Percentiles rank a stretch among this genome's conserved stretches.
Conservation (phyloP, 2,888 invertebrate species). For the Eilema sororculum region DNA sequence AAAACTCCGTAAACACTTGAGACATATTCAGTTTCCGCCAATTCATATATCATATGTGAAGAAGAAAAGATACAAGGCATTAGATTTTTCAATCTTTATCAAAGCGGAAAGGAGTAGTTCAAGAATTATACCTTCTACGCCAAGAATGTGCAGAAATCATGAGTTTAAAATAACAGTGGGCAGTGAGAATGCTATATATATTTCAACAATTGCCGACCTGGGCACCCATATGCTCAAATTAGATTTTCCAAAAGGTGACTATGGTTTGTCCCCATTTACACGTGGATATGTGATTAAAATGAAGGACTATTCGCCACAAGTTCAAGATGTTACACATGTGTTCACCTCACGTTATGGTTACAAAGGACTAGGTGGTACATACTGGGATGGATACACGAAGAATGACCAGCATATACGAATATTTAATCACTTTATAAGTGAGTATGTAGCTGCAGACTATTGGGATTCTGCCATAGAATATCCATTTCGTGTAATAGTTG, state of each 20-base stretch:
- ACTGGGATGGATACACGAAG: not conserved
- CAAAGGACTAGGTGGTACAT: not conserved
- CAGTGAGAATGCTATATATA: not conserved
- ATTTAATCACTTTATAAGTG: slow-evolving; percentile 1
- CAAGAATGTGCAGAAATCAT: not conserved
- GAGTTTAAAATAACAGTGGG: slow-evolving; percentile 1
- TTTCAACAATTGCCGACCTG: not conserved
- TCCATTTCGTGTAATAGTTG: not conserved
- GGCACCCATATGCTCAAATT: not conserved
- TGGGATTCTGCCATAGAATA: not conserved
- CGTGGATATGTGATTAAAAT: not conserved
- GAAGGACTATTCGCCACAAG: not conserved
- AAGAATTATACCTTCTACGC: not conserved
- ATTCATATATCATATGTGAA: not conserved
- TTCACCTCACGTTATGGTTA: not conserved
- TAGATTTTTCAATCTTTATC: not conserved
- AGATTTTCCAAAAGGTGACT: not conserved
- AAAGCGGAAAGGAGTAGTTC: not conserved
- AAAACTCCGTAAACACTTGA: not conserved
- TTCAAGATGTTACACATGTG: not conserved
- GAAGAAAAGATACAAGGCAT: not conserved
- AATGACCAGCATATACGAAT: not conserved
- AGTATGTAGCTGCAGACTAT: not conserved
- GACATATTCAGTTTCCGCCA: not conserved
- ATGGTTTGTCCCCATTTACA: not conserved